Conservation (phyloP, 2,888 invertebrate species). For the Aricia artaxerxes region DNA sequence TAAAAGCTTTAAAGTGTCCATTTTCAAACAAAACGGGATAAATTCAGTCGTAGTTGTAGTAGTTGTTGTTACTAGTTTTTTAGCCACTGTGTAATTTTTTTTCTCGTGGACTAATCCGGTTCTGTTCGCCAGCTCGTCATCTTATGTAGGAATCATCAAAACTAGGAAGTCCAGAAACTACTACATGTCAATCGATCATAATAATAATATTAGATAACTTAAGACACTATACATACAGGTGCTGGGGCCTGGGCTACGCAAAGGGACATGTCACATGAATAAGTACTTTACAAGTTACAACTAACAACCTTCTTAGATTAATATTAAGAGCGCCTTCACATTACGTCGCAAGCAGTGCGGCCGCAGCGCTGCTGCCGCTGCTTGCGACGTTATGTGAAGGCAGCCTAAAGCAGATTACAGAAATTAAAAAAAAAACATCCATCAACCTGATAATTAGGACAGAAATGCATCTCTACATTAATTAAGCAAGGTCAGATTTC, state of each 20-base stretch:
- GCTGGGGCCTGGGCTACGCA: background rate
- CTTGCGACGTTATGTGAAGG: no score
- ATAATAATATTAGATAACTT: background rate
- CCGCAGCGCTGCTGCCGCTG: no score
- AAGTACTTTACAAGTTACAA: background rate
- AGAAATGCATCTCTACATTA: background rate
- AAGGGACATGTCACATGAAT: background rate
- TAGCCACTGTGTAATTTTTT: no score
- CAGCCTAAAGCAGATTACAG: background rate
- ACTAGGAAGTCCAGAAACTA: background rate
- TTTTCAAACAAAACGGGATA: no score
- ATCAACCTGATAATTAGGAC: background rate
- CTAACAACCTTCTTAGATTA: background rate
- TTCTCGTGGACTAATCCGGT: no score
- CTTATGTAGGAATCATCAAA: background rate
- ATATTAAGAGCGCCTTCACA: no score
- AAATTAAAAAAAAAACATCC: background rate
- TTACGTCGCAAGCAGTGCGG: no score
- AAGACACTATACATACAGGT: background rate
- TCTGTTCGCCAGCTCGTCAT: no score
- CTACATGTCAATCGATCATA: background rate
- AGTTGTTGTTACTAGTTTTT: no score
- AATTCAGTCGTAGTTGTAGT: no score
- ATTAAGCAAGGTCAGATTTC: conserved; percentile 6
- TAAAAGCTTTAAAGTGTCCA: no score